phyloP scores from a whole-genome alignment of 2,797 vertebrate genomes.

The Silurus lanzhouensis region DNA sequence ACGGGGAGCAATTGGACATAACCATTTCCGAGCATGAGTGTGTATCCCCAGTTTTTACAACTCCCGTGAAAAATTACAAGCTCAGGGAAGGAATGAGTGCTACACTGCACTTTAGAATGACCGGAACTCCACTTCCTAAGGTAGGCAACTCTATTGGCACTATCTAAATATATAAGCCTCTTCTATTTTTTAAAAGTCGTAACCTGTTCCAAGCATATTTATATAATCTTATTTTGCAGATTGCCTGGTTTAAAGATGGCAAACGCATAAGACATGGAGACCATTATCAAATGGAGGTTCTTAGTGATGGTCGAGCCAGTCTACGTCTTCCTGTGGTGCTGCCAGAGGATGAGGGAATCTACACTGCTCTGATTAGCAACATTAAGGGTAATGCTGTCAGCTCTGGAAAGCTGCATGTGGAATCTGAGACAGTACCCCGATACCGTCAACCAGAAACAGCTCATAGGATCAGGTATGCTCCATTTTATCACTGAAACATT shows the following conservation, averaged over 20 bases:
- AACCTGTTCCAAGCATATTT: not conserved
- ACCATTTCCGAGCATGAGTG: slow-evolving; percentile 83
- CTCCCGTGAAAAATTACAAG: slow-evolving; percentile 91
- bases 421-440: slow-evolving; percentile 79
- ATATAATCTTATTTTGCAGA: slow-evolving; percentile 67
- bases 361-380: slow-evolving; percentile 89
- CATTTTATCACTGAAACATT: not conserved
- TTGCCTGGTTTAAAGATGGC: slow-evolving; percentile 96
- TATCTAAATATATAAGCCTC: not conserved
- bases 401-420: slow-evolving; percentile 92
- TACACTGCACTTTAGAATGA: slow-evolving; percentile 91
- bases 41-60: slow-evolving; percentile 82
- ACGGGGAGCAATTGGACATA: slow-evolving; percentile 85
- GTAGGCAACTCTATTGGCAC: slow-evolving; percentile 64
- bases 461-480: slow-evolving; percentile 85
- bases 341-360: slow-evolving; percentile 95
- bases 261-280: slow-evolving; percentile 84
- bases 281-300: slow-evolving; percentile 86
- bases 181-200: not conserved
- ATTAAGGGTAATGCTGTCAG: slow-evolving; percentile 92
- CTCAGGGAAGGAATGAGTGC: slow-evolving; percentile 92
- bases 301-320: slow-evolving; percentile 89
- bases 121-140: slow-evolving; percentile 91
- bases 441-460: slow-evolving; percentile 83
- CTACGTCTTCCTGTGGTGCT: slow-evolving; percentile 86